phyloP scores from a whole-genome alignment of 2,113 vertebrate genomes.

The Limnothrissa miodon region DNA sequence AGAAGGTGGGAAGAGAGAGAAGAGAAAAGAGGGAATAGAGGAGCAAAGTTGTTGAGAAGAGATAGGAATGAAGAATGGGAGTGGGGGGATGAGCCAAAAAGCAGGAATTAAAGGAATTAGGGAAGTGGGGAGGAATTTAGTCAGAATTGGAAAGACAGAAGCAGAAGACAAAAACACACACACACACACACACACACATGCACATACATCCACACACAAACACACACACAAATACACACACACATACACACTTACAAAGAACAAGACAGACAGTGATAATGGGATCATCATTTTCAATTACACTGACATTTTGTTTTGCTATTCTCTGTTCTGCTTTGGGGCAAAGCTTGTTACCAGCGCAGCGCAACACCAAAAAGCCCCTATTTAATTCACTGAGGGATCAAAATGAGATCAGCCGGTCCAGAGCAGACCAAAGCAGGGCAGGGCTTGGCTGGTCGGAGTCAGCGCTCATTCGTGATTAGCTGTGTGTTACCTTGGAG shows the following conservation, averaged over 20 bases:
- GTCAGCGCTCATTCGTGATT: background rate
- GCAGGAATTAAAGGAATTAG: constrained; percentile 18
- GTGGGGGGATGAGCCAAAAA: background rate
- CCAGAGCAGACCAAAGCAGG: constrained; percentile 28
- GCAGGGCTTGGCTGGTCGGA: constrained; percentile 21
- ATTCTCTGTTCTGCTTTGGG: constrained; percentile 52
- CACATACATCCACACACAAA: constrained; percentile 37
- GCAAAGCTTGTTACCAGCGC: constrained; percentile 58
- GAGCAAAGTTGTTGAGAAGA: background rate
- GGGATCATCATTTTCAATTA: constrained; percentile 69
- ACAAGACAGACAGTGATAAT: constrained; percentile 58
- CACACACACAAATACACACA: constrained; percentile 37
- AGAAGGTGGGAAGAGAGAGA: background rate
- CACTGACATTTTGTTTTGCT: constrained; percentile 58
- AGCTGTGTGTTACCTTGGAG: constrained; percentile 73
- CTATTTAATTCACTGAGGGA: constrained; percentile 56
- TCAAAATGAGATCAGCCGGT: constrained; percentile 44
- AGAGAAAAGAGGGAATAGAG: constrained; percentile 26
- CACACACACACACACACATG: constrained; percentile 40
- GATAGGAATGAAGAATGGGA: background rate
- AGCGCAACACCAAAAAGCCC: constrained; percentile 52
- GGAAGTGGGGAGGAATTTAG: constrained; percentile 15
- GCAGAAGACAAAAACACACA: constrained; percentile 29
- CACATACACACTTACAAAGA: constrained; percentile 50
- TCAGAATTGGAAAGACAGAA: background rate